Conservation (phyloP, 37 sponge, comb jelly and placozoan genomes). For the Trichoplax adhaerens region DNA sequence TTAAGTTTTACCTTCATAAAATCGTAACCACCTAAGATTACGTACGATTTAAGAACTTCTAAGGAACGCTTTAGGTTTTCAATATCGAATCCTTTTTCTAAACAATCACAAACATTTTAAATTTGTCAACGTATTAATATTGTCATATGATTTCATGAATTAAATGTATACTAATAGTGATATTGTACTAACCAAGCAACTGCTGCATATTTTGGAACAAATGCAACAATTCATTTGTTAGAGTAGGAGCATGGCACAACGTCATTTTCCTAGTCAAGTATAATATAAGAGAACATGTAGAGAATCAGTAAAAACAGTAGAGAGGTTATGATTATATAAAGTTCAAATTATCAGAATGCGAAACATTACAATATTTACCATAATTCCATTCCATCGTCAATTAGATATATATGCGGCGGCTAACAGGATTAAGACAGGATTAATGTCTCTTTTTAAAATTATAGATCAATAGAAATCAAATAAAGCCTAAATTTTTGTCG, state of each 20-base stretch:
- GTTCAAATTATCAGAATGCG: background rate
- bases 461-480: background rate
- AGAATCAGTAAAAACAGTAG: no score
- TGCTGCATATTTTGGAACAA: conserved; percentile 35
- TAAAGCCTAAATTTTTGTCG: no score
- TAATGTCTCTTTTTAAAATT: background rate
- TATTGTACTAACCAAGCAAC: no score
- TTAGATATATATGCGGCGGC: conserved; percentile 43
- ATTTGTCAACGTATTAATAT: no score
- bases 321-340: background rate
- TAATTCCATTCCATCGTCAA: conserved; percentile 46
- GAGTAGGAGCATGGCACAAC: conserved; percentile 19
- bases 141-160: no score
- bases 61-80: no score
- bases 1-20: no score
- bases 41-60: no score
- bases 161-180: no score
- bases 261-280: conserved; percentile 24
- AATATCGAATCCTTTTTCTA: no score
- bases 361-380: conserved; percentile 15
- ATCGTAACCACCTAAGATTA: no score
- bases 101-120: no score
- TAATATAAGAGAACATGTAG: background rate
- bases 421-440: conserved; percentile 8
- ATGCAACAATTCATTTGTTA: conserved; percentile 26